Conservation (phyloP, 2,888 invertebrate genomes). For the Molanna angustata region DNA sequence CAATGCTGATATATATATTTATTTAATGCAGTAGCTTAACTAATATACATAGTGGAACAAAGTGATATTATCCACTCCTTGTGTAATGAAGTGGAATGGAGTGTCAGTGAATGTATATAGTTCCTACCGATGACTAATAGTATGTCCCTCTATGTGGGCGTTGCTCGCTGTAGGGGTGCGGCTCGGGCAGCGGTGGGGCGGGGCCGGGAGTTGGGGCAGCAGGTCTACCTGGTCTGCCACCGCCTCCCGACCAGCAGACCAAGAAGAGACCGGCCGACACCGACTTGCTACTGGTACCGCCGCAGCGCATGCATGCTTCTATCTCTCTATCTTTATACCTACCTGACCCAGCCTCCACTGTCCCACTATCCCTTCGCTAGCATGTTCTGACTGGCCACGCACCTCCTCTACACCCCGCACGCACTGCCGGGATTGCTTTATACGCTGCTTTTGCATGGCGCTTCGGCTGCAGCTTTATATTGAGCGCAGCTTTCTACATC, state of each 20-base stretch:
- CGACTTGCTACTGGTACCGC: conserved; percentile 93
- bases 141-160: conserved; percentile 30
- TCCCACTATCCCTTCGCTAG: too few species aligned
- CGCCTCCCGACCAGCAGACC: conserved; percentile 80
- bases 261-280: conserved; percentile 91
- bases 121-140: conserved; percentile 27
- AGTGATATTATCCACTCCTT: too few species aligned
- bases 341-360: conserved; percentile 37
- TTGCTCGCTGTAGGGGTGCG: conserved; percentile 42
- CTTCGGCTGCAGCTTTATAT: background rate
- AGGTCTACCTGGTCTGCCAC: conserved; percentile 55
- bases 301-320: conserved; percentile 62
- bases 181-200: conserved; percentile 52
- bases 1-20: too few species aligned
- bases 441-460: background rate
- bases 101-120: conserved; percentile 3
- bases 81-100: too few species aligned
- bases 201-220: conserved; percentile 54
- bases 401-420: conserved; percentile 35
- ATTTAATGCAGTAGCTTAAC: too few species aligned
- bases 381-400: conserved; percentile 38
- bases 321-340: conserved; percentile 40
- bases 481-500: too few species aligned
- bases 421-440: conserved; percentile 27
- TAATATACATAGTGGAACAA: too few species aligned